Evolutionary conservation across 1,140 invertebrate species (phyloP), one percentile per base, ranked within the genome.

Genomic region (Oedothorax gibbosus): DNA sequence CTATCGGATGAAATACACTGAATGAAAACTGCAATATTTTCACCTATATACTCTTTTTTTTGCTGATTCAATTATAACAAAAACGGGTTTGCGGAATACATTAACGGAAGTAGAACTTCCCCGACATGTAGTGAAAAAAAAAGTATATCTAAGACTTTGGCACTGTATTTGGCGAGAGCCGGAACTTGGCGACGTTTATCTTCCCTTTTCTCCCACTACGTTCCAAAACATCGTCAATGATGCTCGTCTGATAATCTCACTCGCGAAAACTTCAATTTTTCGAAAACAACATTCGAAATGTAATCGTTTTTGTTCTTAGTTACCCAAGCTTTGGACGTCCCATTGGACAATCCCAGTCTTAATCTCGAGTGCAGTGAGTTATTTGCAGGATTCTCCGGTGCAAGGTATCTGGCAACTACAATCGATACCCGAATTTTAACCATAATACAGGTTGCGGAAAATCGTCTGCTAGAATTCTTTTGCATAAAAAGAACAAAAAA

Each of bases 81-180:
- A 76, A 84, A 84, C 81, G 60, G 15, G 81, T 84, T 84, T 84
- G n/a, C 8, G 71, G 81, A 75, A 73, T 84, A 84, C 20, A 84
- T 84, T 84, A 84, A 76, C 66, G 51, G 49, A 84, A 64, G 51
- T 76, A 62, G 51, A 76, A 84, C 81, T 51, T 62, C 14, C 49
- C 68, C 53, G 11, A 35, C 10, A 12, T 20, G 18, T 79, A 10
- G 18, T 35, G 50, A 65, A 66, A 51, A 78, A 66, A 79, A 18
- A 35, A 35, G 35, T 35, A 35, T 68, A n/a, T 21, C 60, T 14
- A 50, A 9, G 15, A 14, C 50, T 79, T 79, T 79, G 77, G 77
- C 77, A 65, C 7, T 64, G 18, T 9, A 65, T 51, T 77, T 77
- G 75, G 75, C 77, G 72, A 75, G 20, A 18, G 49, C 12, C n/a